Evolutionary conservation across 2,113 vertebrate genomes (phyloP), one percentile per base, ranked within the genome.

Genomic region (Sorex araneus): DNA sequence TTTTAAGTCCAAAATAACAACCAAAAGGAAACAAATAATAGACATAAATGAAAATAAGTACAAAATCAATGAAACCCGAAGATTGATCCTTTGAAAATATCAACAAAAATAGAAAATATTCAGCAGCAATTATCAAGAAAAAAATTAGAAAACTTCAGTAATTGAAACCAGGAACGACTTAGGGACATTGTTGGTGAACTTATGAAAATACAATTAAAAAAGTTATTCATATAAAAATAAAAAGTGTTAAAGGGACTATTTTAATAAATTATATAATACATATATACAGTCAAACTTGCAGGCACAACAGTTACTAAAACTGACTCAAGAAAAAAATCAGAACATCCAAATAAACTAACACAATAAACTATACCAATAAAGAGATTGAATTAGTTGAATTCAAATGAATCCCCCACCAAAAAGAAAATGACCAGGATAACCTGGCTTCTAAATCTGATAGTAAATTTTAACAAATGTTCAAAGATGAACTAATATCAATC

Each of bases 381-480:
- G 16, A 85, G 21, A 82, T 34, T 86, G 34, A 86, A 45, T 57
- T 63, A 82, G 50, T 86, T 5, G 77, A 66, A n/a, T n/a, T n/a
- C 66, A 76, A 75, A 80, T 28, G 36, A 19, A 63, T 63, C 25
- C 6, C 8, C 64, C 40, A 9, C 25, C 15, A 50, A 45, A 63
- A 83, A 54, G 34, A 92, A 92, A 70, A 75, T 74, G 54, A 43
- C 47, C 43, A 60, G n/a, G 4, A 77, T 57, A 23, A 64, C n/a
- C 79, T 43, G 27, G 3, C n/a, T 84, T 91, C 27, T 11, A 63
- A 8, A n/a, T 40, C 73, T 50, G 47, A 50, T 50, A 13, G 47
- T 50, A 50, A 88, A 81, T 88, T 88, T 60, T 28, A 85, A 18
- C 28, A 89, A 93, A 64, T 66, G 8, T 84, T 89, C 89, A 57